Conservation (phyloP, 2,797 vertebrate genomes). For the Melanotaenia trifasciata region DNA sequence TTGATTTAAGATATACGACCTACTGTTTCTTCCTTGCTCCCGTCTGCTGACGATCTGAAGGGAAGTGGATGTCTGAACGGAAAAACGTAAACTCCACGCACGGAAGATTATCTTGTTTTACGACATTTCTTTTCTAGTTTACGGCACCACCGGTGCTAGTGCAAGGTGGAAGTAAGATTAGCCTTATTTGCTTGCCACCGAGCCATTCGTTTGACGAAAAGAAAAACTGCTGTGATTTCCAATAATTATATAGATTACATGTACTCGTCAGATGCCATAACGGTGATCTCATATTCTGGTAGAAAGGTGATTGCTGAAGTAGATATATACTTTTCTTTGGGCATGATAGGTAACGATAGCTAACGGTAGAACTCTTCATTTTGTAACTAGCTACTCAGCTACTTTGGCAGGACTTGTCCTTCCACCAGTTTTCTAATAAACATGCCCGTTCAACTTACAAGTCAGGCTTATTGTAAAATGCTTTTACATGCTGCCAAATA, state of each 20-base stretch:
- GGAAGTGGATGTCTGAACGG: slow-evolving; percentile 49
- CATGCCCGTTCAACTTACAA: slow-evolving; percentile 90
- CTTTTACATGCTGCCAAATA: slow-evolving; percentile 94
- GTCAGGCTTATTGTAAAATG: slow-evolving; percentile 98
- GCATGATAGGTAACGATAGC: slow-evolving; percentile 56
- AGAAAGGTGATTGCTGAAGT: slow-evolving; percentile 22
- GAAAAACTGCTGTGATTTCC: not conserved
- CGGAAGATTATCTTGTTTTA: slow-evolving; percentile 20
- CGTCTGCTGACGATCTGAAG: slow-evolving; percentile 30
- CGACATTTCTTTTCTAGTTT: slow-evolving; percentile 15
- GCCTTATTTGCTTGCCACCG: slow-evolving; percentile 17
- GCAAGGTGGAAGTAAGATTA: slow-evolving; percentile 55
- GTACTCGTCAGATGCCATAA: not conserved
- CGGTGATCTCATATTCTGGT: not conserved
- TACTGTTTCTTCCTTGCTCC: slow-evolving; percentile 40
- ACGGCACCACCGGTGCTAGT: slow-evolving; percentile 62
- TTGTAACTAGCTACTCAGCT: slow-evolving; percentile 29
- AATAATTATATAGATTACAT: slow-evolving; percentile 2
- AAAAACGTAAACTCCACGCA: slow-evolving; percentile 44
- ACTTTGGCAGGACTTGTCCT: slow-evolving; percentile 17
- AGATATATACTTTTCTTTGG: slow-evolving; percentile 55
- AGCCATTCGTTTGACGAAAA: not conserved
- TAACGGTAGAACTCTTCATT: slow-evolving; percentile 43
- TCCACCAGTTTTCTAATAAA: slow-evolving; percentile 16
- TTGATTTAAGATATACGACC: slow-evolving; percentile 26